phyloP scores from a whole-genome alignment of 2,113 vertebrate genomes.

The Osmerus mordax region DNA sequence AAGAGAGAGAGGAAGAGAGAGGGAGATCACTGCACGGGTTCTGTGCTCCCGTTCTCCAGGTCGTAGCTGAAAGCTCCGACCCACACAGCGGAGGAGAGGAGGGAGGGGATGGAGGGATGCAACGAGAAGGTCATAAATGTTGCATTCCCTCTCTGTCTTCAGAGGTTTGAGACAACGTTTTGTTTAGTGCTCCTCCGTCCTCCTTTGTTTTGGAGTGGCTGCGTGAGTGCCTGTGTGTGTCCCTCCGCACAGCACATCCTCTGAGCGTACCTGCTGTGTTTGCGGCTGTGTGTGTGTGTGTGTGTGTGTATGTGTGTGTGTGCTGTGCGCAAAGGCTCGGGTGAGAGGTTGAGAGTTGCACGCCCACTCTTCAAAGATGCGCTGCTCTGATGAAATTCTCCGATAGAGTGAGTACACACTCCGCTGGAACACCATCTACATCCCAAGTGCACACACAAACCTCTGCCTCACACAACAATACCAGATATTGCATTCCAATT shows the following conservation, averaged over 20 bases:
- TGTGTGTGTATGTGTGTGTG: too few relatives aligned
- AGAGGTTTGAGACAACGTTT: conserved; percentile 48
- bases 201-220: conserved; percentile 33
- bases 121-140: conserved; percentile 48
- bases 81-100: not conserved
- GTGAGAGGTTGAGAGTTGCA: not conserved
- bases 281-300: not conserved
- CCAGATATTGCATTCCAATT: not conserved
- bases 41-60: not conserved
- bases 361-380: not conserved
- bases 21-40: not conserved
- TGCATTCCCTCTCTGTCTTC: conserved; percentile 39
- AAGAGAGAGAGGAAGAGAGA: not conserved
- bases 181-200: conserved; percentile 43
- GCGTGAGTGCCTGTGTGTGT: conserved; percentile 22
- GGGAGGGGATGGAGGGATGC: conserved; percentile 5
- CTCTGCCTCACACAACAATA: not conserved
- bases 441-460: not conserved
- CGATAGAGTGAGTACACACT: not conserved
- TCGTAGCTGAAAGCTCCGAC: not conserved
- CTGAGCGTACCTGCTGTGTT: conserved; percentile 10
- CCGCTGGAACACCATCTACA: not conserved
- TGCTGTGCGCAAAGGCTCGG: conserved; percentile 7
- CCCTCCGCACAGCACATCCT: conserved; percentile 12
- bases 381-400: not conserved